Base-by-base conservation (phyloP, 2,113 vertebrate genomes). In the Camelus dromedarius region DNA sequence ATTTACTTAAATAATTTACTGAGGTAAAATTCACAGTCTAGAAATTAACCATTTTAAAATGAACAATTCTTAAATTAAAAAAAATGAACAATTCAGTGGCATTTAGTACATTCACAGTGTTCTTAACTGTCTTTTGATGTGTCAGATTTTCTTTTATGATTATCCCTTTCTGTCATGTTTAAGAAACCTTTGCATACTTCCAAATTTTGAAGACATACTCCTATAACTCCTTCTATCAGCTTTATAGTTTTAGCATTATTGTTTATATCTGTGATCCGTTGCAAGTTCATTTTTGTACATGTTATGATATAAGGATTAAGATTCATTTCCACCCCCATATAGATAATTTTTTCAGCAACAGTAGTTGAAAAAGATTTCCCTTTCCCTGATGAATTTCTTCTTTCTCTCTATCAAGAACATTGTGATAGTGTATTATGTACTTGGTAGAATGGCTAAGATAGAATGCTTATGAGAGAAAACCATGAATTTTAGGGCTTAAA, bases 241-340 rank as follows among this genome's bases (percentile, higher is more conserved):
- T 60, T 80, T 88, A 60, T 88, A 80, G 42, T 88, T 88, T 86
- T 72, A 89, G 14, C 35, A 64, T 81, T 52, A 72, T 11, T 81
- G 12, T 72, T 92, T 70, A 19, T 83, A 19, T 70, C 60, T 69
- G 0, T 96, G 77, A 28, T 93, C 26, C 42, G 38, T 89, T 20
- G 83, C 70, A 77, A 1, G 76, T 69, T 93, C 50, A 70, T 50
- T 62, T 70, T 91, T 70, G 28, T 42, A 18, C n/a, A 48, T 80
- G 56, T 86, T 30, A 19, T 54, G 10, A 62, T 85, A 7, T n/a
- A 28, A 70, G n/a, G 20, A 54, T 54, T 73, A 38, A 90, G 35
- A 16, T 66, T 90, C 26, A 26, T 62, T 50, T 38, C 3, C 28
- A 13, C 28, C 11, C 48, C 26, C 3, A 38, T 89, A 38, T 5